Conservation (phyloP, 2,113 vertebrate species). For the Nettapus auritus region DNA sequence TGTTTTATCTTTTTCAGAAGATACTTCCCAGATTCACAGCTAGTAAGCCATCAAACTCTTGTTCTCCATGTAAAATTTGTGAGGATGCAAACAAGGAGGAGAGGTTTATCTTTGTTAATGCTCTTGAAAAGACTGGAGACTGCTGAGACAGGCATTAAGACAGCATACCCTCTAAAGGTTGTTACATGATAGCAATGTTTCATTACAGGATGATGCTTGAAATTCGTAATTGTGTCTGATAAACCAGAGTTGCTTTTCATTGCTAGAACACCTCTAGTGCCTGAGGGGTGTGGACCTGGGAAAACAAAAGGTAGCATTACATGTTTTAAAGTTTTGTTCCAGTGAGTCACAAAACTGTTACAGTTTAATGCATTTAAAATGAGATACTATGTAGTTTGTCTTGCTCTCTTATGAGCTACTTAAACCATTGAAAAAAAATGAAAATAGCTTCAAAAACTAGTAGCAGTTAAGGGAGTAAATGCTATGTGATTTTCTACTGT, state of each 20-base stretch:
- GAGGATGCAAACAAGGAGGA: neutral
- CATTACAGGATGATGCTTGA: neutral
- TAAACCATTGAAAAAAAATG: neutral
- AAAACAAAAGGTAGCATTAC: neutral
- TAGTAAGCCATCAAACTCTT: neutral
- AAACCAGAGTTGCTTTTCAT: neutral
- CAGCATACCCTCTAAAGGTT: neutral
- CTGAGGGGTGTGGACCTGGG: neutral
- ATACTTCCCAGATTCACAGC: neutral
- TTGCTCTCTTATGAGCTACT: neutral
- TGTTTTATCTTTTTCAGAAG: neutral
- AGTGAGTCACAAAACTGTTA: neutral
- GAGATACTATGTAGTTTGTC: neutral
- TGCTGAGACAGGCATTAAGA: neutral
- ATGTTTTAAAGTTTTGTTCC: neutral
- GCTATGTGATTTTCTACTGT: neutral
- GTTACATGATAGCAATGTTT: neutral
- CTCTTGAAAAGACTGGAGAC: rapidly evolving
- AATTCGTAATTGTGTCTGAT: neutral
- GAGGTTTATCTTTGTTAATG: neutral
- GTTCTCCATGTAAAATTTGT: neutral
- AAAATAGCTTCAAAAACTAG: neutral
- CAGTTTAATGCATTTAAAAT: neutral
- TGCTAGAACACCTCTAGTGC: neutral
- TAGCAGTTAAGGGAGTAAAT: neutral